Evolutionary conservation across 2,888 invertebrate genomes (phyloP).

Genomic region (Dolomedes plantarius): DNA sequence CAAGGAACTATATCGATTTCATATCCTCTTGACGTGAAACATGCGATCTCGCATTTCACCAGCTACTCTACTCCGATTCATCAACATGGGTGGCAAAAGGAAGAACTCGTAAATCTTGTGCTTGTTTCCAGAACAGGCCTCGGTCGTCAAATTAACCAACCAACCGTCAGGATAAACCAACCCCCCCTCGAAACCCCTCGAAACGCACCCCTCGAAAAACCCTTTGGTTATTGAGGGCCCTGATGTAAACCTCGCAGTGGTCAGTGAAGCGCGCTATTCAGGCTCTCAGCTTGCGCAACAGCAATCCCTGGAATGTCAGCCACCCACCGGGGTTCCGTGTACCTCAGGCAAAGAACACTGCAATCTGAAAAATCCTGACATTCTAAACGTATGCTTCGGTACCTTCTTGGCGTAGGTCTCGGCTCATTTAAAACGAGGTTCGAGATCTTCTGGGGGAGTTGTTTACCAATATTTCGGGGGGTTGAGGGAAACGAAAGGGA

Average conservation of each 20-base stretch:
- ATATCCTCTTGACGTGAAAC: no score
- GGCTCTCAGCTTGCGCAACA: background rate
- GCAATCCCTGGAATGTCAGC: background rate
- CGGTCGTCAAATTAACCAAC: no score
- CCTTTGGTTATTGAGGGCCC: no score
- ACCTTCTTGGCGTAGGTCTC: slow-evolving; percentile 10
- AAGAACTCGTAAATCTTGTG: background rate
- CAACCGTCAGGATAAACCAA: no score
- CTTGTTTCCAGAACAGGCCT: background rate
- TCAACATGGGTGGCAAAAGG: background rate
- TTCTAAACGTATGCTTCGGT: background rate
- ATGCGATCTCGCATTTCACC: background rate
- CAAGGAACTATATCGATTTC: no score
- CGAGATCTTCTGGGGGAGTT: background rate
- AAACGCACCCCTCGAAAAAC: no score
- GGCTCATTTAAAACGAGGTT: slow-evolving; percentile 15
- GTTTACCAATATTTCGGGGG: background rate
- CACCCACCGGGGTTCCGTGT: background rate
- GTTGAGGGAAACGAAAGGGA: no score
- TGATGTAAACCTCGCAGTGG: background rate
- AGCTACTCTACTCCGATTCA: background rate
- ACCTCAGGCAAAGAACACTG: background rate
- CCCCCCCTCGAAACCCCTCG: no score
- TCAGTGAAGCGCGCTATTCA: background rate
- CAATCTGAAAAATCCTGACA: background rate